Evolutionary conservation across 2,113 vertebrate species (phyloP).

Genomic region (Micronisus gabar): DNA sequence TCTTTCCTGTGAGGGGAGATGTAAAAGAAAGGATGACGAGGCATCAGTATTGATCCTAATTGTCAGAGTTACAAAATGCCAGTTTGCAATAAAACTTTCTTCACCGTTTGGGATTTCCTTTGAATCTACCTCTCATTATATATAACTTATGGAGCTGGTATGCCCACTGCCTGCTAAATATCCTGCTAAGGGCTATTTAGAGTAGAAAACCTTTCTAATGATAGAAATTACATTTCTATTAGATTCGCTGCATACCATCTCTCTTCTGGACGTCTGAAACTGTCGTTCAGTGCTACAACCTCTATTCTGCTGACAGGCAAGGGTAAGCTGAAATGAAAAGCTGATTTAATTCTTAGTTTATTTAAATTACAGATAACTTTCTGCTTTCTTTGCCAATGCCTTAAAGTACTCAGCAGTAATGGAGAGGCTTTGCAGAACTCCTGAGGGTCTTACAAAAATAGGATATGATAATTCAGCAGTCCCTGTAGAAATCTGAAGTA

Average conservation of each 20-base stretch:
- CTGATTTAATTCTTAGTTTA: neutral
- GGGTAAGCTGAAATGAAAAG: neutral
- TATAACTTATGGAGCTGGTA: neutral
- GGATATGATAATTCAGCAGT: neutral
- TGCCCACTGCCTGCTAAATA: neutral
- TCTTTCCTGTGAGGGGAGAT: neutral
- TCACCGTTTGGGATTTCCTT: neutral
- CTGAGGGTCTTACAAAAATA: neutral
- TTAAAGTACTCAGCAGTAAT: neutral
- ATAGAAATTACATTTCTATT: neutral
- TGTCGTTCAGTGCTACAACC: neutral
- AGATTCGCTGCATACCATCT: neutral
- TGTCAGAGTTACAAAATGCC: neutral
- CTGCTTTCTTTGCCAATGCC: neutral
- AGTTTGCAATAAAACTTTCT: neutral
- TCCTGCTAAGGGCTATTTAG: neutral
- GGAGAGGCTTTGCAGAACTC: neutral
- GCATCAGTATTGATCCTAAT: neutral
- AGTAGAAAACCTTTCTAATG: neutral
- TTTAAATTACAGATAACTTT: neutral
- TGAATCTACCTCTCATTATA: neutral
- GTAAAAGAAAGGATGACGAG: neutral
- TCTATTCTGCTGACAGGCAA: neutral
- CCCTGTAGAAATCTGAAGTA: neutral
- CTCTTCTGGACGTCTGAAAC: neutral